Conservation (phyloP, 2,888 invertebrate species). For the Agriopis aurantiaria region DNA sequence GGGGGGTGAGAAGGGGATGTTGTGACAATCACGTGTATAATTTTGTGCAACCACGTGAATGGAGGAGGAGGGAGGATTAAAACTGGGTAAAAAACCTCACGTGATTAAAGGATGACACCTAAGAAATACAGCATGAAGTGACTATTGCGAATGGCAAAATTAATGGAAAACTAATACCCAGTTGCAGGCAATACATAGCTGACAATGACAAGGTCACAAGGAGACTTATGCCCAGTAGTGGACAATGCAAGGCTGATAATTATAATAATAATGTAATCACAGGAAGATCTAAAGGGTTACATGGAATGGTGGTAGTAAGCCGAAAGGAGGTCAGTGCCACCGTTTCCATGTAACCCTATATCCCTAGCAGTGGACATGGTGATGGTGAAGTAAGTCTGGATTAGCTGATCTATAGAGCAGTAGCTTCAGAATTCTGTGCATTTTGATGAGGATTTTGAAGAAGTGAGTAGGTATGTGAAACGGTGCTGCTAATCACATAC, state of each 20-base stretch:
- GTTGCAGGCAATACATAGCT: not conserved
- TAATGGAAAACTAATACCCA: too few relatives aligned
- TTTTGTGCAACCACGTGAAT: too few relatives aligned
- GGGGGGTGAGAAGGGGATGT: too few relatives aligned
- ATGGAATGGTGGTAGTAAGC: too few relatives aligned
- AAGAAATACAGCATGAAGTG: not conserved
- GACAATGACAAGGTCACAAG: not conserved
- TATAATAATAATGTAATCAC: not conserved
- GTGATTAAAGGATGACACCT: not conserved
- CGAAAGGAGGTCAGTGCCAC: too few relatives aligned
- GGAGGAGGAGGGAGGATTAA: too few relatives aligned
- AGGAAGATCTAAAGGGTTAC: not conserved
- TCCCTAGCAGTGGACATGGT: not conserved
- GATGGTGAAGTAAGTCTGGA: not conserved
- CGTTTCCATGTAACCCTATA: not conserved
- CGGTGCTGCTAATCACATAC: constrained; percentile 33
- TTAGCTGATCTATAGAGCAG: not conserved
- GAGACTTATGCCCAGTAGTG: not conserved
- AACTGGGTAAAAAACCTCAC: too few relatives aligned
- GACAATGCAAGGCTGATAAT: not conserved
- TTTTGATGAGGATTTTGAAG: not conserved
- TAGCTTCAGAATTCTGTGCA: constrained; percentile 1
- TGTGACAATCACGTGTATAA: too few relatives aligned
- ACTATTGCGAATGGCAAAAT: not conserved
- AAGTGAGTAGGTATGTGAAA: constrained; percentile 11